Base-by-base conservation (phyloP, 1,140 invertebrate species). In the Anastatus disparis region DNA sequence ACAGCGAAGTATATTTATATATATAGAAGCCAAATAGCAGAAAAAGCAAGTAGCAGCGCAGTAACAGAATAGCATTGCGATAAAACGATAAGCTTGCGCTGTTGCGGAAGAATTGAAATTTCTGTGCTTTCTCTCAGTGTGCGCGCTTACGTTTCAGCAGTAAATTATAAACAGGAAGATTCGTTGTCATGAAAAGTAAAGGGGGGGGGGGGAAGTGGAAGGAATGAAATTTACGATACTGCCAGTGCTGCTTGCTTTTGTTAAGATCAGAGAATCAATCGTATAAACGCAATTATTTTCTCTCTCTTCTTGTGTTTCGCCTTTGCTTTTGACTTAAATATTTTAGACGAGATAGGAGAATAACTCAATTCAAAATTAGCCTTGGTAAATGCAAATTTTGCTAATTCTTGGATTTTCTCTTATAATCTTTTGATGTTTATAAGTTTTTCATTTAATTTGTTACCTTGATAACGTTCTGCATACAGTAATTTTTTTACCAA, bases 101-200 rank as follows among this genome's bases (percentile, higher is more conserved):
- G n/a, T n/a, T n/a, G n/a, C 42, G 29, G 44, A 50, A 38, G 59
- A 63, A 63, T 50, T 63, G 59, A 50, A 63, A 63, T 63, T 44
- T 63, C 42, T 10, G 42, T 35, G 42, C 42, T 61, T 6, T 17
- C 35, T 48, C 31, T 10, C 31, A 10, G 31, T n/a, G n/a, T n/a
- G n/a, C n/a, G 35, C 58, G 42, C 55, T 24, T 15, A 35, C 58
- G 13, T 29, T 46, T 61, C 24, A n/a, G 58, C 59, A 50, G 59
- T 63, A 63, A 63, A 63, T 63, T 48, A 63, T 63, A 63, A 63
- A 63, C 59, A 63, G 44, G 10, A 63, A 35, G 59, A 44, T 61
- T 61, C 42, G 20, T 24, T 4, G 58, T 17, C 55, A 40, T 22
- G 35, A 38, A 40, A 42, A 10, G 20, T 20, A 1, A 58, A 15